Percentiles rank a stretch among this genome's conserved stretches.
Evolutionary conservation across 2,113 vertebrate species (phyloP).

Genomic region (Peromyscus maniculatus): DNA sequence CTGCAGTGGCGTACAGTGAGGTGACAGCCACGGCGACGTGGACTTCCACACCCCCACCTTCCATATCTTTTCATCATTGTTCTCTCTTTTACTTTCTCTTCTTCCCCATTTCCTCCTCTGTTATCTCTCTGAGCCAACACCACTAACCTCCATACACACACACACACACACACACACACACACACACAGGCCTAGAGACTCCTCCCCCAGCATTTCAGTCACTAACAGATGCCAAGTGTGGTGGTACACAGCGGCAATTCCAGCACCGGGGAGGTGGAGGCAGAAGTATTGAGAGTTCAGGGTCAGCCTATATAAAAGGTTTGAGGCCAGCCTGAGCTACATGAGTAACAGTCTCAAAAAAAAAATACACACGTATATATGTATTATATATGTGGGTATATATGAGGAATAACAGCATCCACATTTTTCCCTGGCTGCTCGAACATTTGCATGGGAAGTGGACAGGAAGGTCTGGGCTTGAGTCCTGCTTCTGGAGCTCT

Average conservation of each 20-base stretch:
- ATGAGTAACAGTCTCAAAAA: no score
- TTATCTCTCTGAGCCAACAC: background rate
- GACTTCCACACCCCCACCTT: accelerated
- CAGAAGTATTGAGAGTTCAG: background rate
- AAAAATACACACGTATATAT: no score
- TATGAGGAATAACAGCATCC: background rate
- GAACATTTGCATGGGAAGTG: background rate
- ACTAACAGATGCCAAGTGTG: background rate
- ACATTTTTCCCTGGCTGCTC: accelerated
- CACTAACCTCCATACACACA: background rate
- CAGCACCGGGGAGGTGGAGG: background rate
- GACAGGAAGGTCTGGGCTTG: background rate
- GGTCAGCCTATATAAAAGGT: background rate
- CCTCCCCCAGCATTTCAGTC: background rate
- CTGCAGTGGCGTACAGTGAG: accelerated
- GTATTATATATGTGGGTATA: no score
- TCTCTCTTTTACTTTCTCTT: no score
- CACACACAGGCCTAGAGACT: background rate
- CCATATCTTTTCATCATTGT: no score
- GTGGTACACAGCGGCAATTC: background rate
- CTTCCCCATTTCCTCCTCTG: background rate
- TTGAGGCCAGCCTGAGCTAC: background rate
- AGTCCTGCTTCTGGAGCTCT: accelerated
- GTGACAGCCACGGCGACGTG: accelerated
- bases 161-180: background rate